Evolutionary conservation across 2,113 vertebrate genomes (phyloP).

Genomic region (Oryzias javanicus): DNA sequence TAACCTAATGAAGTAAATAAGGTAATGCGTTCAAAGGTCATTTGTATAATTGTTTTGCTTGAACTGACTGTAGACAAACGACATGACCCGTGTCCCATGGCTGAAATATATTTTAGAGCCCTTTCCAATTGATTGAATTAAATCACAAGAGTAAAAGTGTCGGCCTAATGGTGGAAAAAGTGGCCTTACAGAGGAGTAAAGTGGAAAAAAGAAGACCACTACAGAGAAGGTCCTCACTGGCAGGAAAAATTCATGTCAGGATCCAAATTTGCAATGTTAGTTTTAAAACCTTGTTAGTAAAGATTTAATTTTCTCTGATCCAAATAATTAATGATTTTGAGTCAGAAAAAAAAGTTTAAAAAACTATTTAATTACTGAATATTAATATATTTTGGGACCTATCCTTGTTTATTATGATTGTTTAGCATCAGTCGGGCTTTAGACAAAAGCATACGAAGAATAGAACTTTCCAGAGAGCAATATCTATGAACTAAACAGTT

Average conservation of each 20-base stretch:
- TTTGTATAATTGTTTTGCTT: slow-evolving; percentile 78
- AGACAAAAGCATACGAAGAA: too few species aligned
- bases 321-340: too few species aligned
- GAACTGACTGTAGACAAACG: slow-evolving; percentile 51
- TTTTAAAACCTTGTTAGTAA: too few species aligned
- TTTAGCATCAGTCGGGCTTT: too few species aligned
- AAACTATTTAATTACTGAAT: too few species aligned
- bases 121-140: slow-evolving; percentile 68
- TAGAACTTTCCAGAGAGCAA: too few species aligned
- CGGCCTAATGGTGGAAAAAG: slow-evolving; percentile 67
- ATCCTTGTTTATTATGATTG: too few species aligned
- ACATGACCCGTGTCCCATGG: slow-evolving; percentile 61
- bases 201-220: slow-evolving; percentile 22
- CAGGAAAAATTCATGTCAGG: slow-evolving; percentile 1
- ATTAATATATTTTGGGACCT: too few species aligned
- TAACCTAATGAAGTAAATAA: slow-evolving; percentile 77
- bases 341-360: too few species aligned
- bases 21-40: slow-evolving; percentile 72
- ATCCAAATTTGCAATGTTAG: background rate
- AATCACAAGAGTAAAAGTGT: slow-evolving; percentile 72
- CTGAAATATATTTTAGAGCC: slow-evolving; percentile 64
- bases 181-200: slow-evolving; percentile 42
- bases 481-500: too few species aligned
- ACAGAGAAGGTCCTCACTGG: slow-evolving; percentile 13
- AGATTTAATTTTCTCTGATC: too few species aligned